These are phyloP conservation scores for Pomacea canaliculata DNA, from an alignment of 2,888 invertebrate species.

Conservation along the genomic window DNA sequence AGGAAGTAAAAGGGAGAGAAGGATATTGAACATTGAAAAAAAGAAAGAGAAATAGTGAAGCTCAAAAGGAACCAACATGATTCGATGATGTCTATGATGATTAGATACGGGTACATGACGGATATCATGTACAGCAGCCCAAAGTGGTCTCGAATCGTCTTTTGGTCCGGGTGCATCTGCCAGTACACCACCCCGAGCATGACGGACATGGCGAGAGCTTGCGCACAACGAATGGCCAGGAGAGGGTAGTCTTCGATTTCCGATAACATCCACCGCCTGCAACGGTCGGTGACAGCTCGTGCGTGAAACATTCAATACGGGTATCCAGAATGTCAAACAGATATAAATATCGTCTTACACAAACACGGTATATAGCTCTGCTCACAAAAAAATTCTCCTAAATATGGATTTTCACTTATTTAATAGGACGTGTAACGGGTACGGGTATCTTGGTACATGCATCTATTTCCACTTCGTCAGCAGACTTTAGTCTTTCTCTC, in stretches of 20 bases:
- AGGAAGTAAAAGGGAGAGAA: too few species aligned
- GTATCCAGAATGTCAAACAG: neutral
- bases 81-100: slow-evolving; percentile 60
- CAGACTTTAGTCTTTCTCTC: too few species aligned
- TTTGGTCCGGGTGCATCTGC: slow-evolving; percentile 48
- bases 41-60: too few species aligned
- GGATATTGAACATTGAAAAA: too few species aligned
- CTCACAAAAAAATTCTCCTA: neutral
- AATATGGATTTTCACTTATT: too few species aligned
- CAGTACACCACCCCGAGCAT: slow-evolving; percentile 58
- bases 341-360: neutral
- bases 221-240: slow-evolving; percentile 52
- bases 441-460: too few species aligned
- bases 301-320: neutral
- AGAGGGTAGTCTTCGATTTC: slow-evolving; percentile 58
- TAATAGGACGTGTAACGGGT: too few species aligned
- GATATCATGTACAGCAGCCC: slow-evolving; percentile 58
- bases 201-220: slow-evolving; percentile 59
- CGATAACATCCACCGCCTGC: slow-evolving; percentile 55
- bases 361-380: neutral
- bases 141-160: slow-evolving; percentile 57
- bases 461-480: too few species aligned
- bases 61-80: slow-evolving; percentile 43
- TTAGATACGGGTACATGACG: slow-evolving; percentile 62
- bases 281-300: slow-evolving; percentile 7